Percentiles rank a stretch among this genome's conserved stretches.
These are phyloP conservation scores for Tillus elongatus DNA, from an alignment of 2,888 invertebrate species.

Conservation along the genomic window DNA sequence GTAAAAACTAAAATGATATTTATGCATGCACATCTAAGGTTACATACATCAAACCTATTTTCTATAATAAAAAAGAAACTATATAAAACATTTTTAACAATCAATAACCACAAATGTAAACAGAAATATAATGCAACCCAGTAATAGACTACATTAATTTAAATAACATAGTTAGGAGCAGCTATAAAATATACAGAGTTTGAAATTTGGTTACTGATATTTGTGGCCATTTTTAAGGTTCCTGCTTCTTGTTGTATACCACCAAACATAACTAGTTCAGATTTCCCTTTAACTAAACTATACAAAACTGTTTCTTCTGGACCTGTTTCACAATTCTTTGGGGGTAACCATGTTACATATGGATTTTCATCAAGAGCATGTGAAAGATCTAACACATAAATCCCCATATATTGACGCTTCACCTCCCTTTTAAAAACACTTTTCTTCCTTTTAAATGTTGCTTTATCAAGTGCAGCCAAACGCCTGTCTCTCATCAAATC, in stretches of 20 bases:
- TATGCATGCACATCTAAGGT: no score
- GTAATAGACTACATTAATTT: no score
- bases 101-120: no score
- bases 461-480: constrained; percentile 24
- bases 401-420: constrained; percentile 48
- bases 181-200: constrained; percentile 69
- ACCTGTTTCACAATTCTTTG: constrained; percentile 46
- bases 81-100: no score
- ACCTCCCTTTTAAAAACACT: no score
- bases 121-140: no score
- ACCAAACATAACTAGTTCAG: constrained; percentile 93
- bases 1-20: no score
- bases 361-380: constrained; percentile 58
- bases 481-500: constrained; percentile 49
- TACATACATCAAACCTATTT: no score
- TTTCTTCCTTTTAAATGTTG: no score
- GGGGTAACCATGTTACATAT: constrained; percentile 58
- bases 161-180: no score
- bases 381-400: constrained; percentile 81
- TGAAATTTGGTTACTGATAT: constrained; percentile 60
- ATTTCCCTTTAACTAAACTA: constrained; percentile 79
- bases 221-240: constrained; percentile 43
- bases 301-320: constrained; percentile 89
- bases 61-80: no score
- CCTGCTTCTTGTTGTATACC: constrained; percentile 77